Conservation (phyloP, 2,888 invertebrate species). For the Athalia rosae region DNA sequence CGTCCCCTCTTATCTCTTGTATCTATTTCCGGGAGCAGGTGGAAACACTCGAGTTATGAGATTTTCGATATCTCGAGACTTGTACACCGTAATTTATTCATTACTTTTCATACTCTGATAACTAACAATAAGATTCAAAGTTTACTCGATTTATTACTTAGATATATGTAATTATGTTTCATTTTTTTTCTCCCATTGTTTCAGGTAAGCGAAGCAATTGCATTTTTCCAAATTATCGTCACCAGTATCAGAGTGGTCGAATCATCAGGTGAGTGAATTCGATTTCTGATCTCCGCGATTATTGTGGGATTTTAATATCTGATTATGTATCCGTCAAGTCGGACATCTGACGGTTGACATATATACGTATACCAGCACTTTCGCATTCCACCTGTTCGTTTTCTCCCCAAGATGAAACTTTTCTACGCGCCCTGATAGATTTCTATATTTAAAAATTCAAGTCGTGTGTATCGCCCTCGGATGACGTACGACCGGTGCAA, state of each 20-base stretch:
- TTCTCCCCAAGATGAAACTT: neutral
- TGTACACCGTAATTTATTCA: slow-evolving; percentile 17
- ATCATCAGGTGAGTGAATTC: neutral
- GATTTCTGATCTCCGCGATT: too few species aligned
- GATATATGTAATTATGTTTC: too few species aligned
- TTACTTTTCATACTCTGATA: neutral
- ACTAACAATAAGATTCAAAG: slow-evolving; percentile 14
- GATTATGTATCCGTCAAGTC: too few species aligned
- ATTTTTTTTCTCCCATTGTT: slow-evolving; percentile 5
- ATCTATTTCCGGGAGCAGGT: slow-evolving; percentile 18
- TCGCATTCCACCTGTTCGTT: too few species aligned
- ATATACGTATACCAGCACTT: too few species aligned
- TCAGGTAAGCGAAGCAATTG: slow-evolving; percentile 20
- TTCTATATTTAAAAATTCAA: slow-evolving; percentile 25
- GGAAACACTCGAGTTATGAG: neutral
- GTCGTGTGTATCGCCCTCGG: slow-evolving; percentile 3
- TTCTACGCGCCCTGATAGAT: neutral
- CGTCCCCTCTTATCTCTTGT: neutral
- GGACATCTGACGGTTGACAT: too few species aligned
- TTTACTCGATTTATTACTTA: neutral
- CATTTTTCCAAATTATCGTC: too few species aligned
- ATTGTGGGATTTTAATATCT: too few species aligned
- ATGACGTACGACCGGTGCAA: slow-evolving; percentile 34
- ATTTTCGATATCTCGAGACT: neutral
- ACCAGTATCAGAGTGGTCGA: neutral